Evolutionary conservation across 2,113 vertebrate genomes (phyloP), one percentile per base, ranked within the genome.

Genomic region (Leucoraja erinaceus): DNA sequence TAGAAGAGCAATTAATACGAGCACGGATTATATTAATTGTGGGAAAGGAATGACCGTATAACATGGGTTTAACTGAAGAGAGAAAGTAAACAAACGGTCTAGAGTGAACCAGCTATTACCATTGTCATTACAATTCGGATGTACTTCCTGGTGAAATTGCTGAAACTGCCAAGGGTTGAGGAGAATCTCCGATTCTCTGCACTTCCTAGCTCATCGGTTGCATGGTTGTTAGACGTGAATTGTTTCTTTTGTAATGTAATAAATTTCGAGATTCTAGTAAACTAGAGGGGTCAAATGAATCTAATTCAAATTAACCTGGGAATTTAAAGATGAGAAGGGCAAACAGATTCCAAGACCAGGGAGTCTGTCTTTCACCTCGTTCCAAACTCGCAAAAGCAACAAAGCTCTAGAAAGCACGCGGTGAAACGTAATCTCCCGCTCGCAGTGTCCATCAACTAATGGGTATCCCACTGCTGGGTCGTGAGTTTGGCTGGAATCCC

Each of bases 331-430:
- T 33, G 47, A 68, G 93, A 94, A 93, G 94, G 77, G 76, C 93
- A 93, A 93, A 77, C 74, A 93, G 92, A 72, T 74, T 75, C 93
- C 93, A 92, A 93, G 63, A 59, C 10, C 81, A 56, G 1, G 56
- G 75, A 16, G 25, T 94, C 63, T 63, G 0, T 83, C 94, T 96
- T 96, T 96, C 95, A 95, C 95, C 95, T 94, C 5, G 94, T 90
- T 93, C 93, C 93, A 93, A 88, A 25, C 93, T 94, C 93, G 94
- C 94, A 96, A 96, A 96, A 96, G 95, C 95, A 96, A 96, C 94
- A 95, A 94, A 94, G 94, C 93, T 94, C 93, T 94, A 83, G 59
- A 47, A 33, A 94, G 94, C 94, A 94, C 95, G 96, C 94, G 95
- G 94, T 94, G 94, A 95, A 95, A 95, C 59, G 84, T 88, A 95